phyloP scores from a whole-genome alignment of 2,113 vertebrate genomes.

The Theristicus caerulescens region DNA sequence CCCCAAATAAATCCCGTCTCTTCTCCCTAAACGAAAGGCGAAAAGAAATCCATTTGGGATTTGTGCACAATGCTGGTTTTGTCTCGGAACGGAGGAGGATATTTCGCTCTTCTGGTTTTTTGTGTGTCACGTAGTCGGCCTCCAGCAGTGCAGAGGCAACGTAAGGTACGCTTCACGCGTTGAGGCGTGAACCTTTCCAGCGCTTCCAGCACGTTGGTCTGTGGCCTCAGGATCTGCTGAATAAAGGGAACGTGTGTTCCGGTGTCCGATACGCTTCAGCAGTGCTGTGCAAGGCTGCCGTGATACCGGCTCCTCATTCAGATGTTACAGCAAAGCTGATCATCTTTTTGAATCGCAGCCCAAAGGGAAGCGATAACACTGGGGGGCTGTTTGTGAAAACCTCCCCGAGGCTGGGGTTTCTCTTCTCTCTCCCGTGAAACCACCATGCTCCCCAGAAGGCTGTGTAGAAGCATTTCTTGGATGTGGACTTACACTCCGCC shows the following conservation, averaged over 20 bases:
- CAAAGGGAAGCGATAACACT: neutral
- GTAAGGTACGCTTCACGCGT: neutral
- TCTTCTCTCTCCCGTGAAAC: neutral
- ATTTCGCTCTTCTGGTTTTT: neutral
- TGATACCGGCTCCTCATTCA: too few relatives aligned
- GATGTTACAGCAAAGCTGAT: neutral
- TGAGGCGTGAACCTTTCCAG: neutral
- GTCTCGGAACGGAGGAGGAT: neutral
- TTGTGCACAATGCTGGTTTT: neutral
- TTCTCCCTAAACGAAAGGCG: neutral
- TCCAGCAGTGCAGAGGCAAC: neutral
- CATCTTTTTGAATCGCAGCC: neutral
- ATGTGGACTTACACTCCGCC: neutral
- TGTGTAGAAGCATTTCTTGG: neutral
- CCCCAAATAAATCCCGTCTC: neutral
- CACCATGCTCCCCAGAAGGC: rapidly evolving
- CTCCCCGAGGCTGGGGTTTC: neutral
- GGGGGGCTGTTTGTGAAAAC: neutral
- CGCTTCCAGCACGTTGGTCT: neutral
- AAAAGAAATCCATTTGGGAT: neutral
- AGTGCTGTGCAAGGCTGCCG: neutral
- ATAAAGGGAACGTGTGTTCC: neutral
- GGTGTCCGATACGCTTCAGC: rapidly evolving
- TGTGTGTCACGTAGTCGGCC: neutral
- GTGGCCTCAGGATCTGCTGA: neutral